Conservation (phyloP, 2,888 invertebrate species). For the Gonocerus acuteangulatus region DNA sequence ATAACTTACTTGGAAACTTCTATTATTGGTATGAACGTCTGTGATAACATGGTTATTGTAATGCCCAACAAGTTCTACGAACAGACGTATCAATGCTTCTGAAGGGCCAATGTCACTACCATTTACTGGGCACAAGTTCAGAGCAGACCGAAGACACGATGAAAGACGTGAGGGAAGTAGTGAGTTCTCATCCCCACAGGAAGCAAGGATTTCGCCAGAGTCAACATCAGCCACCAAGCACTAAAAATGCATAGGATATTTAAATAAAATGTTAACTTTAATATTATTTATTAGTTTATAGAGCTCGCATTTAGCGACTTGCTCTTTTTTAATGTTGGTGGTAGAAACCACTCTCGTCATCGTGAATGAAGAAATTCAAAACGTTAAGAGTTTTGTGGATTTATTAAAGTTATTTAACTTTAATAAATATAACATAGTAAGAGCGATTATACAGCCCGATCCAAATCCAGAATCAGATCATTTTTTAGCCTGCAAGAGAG, state of each 20-base stretch:
- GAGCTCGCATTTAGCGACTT: too few relatives aligned
- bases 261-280: too few relatives aligned
- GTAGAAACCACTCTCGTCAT: too few relatives aligned
- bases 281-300: too few relatives aligned
- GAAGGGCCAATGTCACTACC: conserved; percentile 61
- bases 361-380: too few relatives aligned
- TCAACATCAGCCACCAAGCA: conserved; percentile 70
- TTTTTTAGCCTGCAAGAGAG: too few relatives aligned
- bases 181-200: conserved; percentile 68
- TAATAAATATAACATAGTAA: too few relatives aligned
- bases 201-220: conserved; percentile 53
- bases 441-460: too few relatives aligned
- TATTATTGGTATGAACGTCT: conserved; percentile 11
- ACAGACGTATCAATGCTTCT: conserved; percentile 70
- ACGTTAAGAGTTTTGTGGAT: too few relatives aligned
- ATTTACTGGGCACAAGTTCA: conserved; percentile 44
- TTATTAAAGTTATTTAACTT: too few relatives aligned
- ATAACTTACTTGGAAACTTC: conserved; percentile 43
- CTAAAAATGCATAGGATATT: conserved; percentile 50
- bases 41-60: conserved; percentile 53
- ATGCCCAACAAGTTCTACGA: conserved; percentile 67
- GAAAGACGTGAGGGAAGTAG: conserved; percentile 55
- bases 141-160: conserved; percentile 47
- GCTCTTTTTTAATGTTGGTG: too few relatives aligned
- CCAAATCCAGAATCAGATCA: too few relatives aligned